A percentile compares a stretch with the other conserved stretches of the same genome.
Evolutionary conservation across 2,888 invertebrate genomes (phyloP).

Genomic region (Microplitis deprimator): DNA sequence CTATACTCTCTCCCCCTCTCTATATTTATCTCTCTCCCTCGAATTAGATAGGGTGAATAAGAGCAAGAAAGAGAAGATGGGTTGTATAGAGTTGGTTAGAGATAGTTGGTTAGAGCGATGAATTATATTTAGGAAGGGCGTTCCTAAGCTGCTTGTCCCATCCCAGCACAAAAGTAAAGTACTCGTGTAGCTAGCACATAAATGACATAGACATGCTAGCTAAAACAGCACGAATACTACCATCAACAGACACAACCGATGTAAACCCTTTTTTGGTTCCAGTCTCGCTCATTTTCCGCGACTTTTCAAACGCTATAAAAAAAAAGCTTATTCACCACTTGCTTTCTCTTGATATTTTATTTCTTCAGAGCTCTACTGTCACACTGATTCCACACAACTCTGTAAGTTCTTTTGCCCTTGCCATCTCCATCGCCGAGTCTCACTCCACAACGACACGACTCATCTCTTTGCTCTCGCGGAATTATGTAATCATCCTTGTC

Average conservation of each 20-base stretch:
- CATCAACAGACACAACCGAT: neutral
- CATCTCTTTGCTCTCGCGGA: slow-evolving; percentile 40
- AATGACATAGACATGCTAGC: slow-evolving; percentile 22
- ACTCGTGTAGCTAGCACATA: slow-evolving; percentile 39
- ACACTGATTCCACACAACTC: slow-evolving; percentile 13
- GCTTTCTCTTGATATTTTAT: neutral
- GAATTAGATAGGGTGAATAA: slow-evolving; percentile 18
- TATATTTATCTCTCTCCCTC: slow-evolving; percentile 35
- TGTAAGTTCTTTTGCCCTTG: neutral
- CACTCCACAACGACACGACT: slow-evolving; percentile 14
- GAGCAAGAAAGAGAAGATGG: slow-evolving; percentile 19
- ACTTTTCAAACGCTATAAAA: slow-evolving; percentile 22
- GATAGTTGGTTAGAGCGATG: slow-evolving; percentile 44
- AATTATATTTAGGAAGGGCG: slow-evolving; percentile 56
- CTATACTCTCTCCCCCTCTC: slow-evolving; percentile 35
- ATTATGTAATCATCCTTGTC: slow-evolving; percentile 53
- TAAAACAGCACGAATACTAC: neutral
- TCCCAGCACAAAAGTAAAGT: slow-evolving; percentile 46
- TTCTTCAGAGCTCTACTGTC: slow-evolving; percentile 17
- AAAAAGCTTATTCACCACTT: slow-evolving; percentile 36
- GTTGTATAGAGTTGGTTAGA: slow-evolving; percentile 16
- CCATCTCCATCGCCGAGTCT: neutral
- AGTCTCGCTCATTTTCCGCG: slow-evolving; percentile 6
- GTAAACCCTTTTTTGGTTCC: neutral
- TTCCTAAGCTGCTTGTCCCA: slow-evolving; percentile 59